These are phyloP conservation scores for Aviceda subcristata DNA, from an alignment of 2,113 vertebrate species.

Conservation along the genomic window DNA sequence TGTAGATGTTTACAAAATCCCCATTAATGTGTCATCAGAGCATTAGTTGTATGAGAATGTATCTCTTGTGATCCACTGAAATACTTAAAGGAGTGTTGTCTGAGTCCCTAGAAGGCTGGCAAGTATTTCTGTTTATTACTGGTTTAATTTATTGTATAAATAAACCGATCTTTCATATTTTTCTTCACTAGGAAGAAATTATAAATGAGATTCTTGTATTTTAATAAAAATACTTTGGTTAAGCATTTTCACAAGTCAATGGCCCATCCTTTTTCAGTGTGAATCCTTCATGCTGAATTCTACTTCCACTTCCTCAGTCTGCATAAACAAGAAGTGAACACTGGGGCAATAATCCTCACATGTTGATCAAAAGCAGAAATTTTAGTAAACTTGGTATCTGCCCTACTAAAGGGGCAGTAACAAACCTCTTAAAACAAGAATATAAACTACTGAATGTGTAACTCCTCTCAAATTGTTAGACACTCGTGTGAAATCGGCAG, in stretches of 20 bases:
- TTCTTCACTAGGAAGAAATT: neutral
- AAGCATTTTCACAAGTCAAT: neutral
- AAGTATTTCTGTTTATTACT: neutral
- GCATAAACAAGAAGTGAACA: neutral
- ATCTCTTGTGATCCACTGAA: neutral
- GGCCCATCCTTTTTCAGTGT: neutral
- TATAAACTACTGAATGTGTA: neutral
- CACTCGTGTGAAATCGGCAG: neutral
- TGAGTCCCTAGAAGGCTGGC: neutral
- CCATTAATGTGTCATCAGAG: neutral
- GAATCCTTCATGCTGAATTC: neutral
- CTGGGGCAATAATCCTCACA: neutral
- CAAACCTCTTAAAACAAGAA: neutral
- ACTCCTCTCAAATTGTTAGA: neutral
- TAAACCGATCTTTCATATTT: neutral
- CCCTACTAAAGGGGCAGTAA: neutral
- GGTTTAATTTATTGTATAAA: neutral
- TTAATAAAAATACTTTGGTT: neutral
- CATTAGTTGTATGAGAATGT: neutral
- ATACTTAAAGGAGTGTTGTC: neutral
- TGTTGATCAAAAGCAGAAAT: neutral
- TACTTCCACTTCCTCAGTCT: neutral
- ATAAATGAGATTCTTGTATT: neutral
- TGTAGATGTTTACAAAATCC: neutral
- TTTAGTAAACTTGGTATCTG: neutral